Evolutionary conservation across 1,140 invertebrate species (phyloP).

Genomic region (Phortica variegata): DNA sequence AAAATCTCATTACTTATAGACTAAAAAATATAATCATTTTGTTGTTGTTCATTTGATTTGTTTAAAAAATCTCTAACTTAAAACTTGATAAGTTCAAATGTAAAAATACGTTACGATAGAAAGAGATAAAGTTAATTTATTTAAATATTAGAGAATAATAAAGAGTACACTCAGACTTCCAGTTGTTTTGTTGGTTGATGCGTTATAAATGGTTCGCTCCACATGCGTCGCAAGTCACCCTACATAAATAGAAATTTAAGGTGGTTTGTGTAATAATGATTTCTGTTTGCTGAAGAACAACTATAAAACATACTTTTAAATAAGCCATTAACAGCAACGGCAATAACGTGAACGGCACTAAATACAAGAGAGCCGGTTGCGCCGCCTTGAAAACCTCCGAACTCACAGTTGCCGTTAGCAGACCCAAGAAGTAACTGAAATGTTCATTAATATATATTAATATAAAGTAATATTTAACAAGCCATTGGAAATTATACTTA

Average conservation of each 20-base stretch:
- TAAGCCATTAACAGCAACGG: constrained; percentile 97
- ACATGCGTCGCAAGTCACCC: constrained; percentile 95
- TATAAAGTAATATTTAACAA: not conserved
- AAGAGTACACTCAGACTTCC: constrained; percentile 57
- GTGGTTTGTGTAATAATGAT: not conserved
- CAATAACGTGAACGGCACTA: constrained; percentile 95
- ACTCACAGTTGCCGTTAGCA: constrained; percentile 94
- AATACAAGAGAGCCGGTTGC: constrained; percentile 93
- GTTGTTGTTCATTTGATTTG: not conserved
- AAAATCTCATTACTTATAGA: too few relatives aligned
- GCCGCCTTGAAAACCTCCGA: constrained; percentile 97
- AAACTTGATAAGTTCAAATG: constrained; percentile 20
- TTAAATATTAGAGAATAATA: constrained; percentile 7
- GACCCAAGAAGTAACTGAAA: constrained; percentile 83
- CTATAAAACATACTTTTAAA: constrained; percentile 73
- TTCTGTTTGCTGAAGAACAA: not conserved
- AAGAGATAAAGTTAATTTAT: not conserved
- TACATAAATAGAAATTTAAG: constrained; percentile 50
- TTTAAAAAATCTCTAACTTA: constrained; percentile 11
- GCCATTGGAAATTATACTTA: constrained; percentile 18
- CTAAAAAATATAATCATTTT: not conserved
- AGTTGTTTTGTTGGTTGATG: constrained; percentile 63
- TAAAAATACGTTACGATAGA: constrained; percentile 21
- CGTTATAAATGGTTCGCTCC: constrained; percentile 94
- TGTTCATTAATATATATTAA: not conserved